Evolutionary conservation across 2,888 invertebrate genomes (phyloP).

Genomic region (Toxonevra muliebris): DNA sequence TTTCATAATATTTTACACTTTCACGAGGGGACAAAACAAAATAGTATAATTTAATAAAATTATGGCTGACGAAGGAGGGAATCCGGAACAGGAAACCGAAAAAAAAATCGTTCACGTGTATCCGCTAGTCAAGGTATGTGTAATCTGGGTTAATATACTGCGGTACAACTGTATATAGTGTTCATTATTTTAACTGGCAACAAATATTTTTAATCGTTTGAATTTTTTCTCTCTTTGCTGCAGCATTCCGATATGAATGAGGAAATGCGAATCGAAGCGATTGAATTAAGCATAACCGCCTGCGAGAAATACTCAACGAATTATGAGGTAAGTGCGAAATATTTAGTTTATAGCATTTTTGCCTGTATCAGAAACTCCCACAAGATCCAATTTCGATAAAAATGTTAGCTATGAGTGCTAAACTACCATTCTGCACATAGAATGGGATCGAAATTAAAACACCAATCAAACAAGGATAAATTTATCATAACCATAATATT

Average conservation of each 20-base stretch:
- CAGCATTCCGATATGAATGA: slow-evolving; percentile 93
- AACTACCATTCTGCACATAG: no score
- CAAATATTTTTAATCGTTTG: background rate
- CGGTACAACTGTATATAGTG: no score
- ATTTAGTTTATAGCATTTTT: no score
- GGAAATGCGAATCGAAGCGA: slow-evolving; percentile 88
- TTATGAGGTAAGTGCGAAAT: slow-evolving; percentile 84
- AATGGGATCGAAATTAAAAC: no score
- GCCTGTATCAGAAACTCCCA: no score
- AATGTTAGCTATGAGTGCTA: no score
- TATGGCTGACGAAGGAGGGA: slow-evolving; percentile 62
- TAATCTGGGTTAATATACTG: background rate
- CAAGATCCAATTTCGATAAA: no score
- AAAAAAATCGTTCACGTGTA: slow-evolving; percentile 83
- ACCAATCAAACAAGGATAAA: no score
- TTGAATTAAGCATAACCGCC: slow-evolving; percentile 91
- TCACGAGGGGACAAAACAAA: no score
- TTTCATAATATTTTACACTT: no score
- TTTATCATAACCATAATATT: no score
- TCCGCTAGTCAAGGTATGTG: slow-evolving; percentile 79
- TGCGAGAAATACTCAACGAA: slow-evolving; percentile 90
- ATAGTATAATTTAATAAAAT: background rate
- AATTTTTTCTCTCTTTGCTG: slow-evolving; percentile 8
- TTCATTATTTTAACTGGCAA: no score
- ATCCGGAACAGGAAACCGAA: slow-evolving; percentile 58